Conservation (phyloP, 2,888 invertebrate genomes). For the Sinotaia quadrata region DNA sequence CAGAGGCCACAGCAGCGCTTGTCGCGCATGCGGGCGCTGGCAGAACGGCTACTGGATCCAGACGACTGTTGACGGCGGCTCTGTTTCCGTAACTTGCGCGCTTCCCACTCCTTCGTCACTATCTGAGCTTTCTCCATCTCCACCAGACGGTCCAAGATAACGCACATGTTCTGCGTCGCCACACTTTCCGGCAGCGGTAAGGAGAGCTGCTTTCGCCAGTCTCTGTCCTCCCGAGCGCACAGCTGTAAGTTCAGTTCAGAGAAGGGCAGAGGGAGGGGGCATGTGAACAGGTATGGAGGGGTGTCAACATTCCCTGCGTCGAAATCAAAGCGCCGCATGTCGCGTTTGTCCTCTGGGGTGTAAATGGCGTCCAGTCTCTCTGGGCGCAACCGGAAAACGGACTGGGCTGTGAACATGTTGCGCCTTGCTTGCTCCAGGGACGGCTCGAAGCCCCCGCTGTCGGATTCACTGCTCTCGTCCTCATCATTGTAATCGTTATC, state of each 20-base stretch:
- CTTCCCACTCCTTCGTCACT: slow-evolving; percentile 61
- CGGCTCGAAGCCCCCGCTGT: slow-evolving; percentile 41
- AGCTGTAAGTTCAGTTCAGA: slow-evolving; percentile 38
- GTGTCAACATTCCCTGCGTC: slow-evolving; percentile 56
- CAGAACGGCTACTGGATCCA: not conserved
- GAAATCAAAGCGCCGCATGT: slow-evolving; percentile 62
- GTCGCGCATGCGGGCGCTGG: slow-evolving; percentile 32
- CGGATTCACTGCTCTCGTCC: slow-evolving; percentile 47
- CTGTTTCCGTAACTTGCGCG: slow-evolving; percentile 40
- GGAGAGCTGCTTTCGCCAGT: slow-evolving; percentile 29
- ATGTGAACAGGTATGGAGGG: slow-evolving; percentile 56
- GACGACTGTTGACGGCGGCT: slow-evolving; percentile 32
- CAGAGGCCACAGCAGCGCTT: slow-evolving; percentile 58
- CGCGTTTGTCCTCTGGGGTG: slow-evolving; percentile 55
- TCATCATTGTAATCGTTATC: slow-evolving; percentile 36
- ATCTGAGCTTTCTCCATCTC: slow-evolving; percentile 56
- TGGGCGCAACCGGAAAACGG: slow-evolving; percentile 46
- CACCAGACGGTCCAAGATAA: slow-evolving; percentile 52
- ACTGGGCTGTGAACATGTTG: slow-evolving; percentile 47
- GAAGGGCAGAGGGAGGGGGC: slow-evolving; percentile 52
- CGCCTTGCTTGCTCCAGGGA: slow-evolving; percentile 45
- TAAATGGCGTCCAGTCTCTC: slow-evolving; percentile 61
- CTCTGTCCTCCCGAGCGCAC: slow-evolving; percentile 20
- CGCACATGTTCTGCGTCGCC: slow-evolving; percentile 34
- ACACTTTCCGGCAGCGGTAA: not conserved